Base-by-base conservation (phyloP, 2,797 vertebrate genomes). In the Anabacerthia variegaticeps region DNA sequence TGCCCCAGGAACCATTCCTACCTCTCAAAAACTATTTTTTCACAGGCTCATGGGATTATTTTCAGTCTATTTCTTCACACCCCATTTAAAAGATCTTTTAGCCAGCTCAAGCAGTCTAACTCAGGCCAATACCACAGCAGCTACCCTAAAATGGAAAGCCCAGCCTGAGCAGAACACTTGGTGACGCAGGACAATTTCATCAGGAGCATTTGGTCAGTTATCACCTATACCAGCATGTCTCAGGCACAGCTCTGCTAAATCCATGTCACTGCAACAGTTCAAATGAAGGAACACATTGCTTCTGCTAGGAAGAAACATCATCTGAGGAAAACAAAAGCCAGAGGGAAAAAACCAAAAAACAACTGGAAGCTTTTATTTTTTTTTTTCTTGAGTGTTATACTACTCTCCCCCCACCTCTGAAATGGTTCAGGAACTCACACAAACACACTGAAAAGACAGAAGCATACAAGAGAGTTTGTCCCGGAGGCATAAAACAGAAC, bases 401-500 rank as follows among this genome's bases (percentile, higher is more conserved):
- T 49, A 16, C 28, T 73, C 34, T 84, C 20, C 22, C 22, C 22
- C 13, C 46, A 82, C 4, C 23, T 43, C 75, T 32, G 32, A 69
- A 94, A 86, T 10, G 34, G 41, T n/a, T 82, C 41, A 66, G 84
- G 19, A 83, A 80, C 69, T 65, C 87, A 59, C 58, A 80, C 32
- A 65, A 89, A 88, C 59, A 73, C 61, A 46, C 11, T 83, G 74
- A 68, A 66, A 78, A 83, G 82, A 95, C 61, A 92, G 87, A 85
- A 85, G 77, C 77, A n/a, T 44, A 10, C 24, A 89, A 85, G 48
- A 91, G 36, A 58, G 74, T 92, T 93, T 90, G 69, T 86, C 94
- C 92, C 13, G 20, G 71, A 95, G 94, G 93, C 81, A 88, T 41
- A 89, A 61, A 93, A 75, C 85, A 80, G 92, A 97, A 94, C 83